phyloP scores from a whole-genome alignment of 2,888 invertebrate species.

The Drosophila monieri region DNA sequence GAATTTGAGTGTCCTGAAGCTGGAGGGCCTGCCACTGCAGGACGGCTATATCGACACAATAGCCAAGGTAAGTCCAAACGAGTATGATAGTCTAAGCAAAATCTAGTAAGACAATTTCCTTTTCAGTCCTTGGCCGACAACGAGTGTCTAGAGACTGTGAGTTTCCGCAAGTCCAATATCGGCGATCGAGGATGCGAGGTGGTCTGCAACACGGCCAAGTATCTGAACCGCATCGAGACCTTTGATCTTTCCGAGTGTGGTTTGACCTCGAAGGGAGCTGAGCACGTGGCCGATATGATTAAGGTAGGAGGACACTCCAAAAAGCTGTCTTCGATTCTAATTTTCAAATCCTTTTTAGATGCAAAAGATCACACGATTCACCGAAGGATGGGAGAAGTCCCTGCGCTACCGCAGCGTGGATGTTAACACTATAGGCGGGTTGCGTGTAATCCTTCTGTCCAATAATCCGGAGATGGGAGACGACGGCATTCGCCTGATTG shows the following conservation, averaged over 20 bases:
- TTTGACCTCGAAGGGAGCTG: conserved; percentile 87
- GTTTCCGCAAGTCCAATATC: conserved; percentile 88
- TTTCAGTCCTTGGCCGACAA: conserved; percentile 86
- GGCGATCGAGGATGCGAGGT: conserved; percentile 90
- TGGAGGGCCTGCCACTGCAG: conserved; percentile 90
- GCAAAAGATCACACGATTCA: conserved; percentile 89
- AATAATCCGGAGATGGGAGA: conserved; percentile 89
- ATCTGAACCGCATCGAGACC: conserved; percentile 88
- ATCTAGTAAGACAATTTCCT: too few relatives aligned
- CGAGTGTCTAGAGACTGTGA: conserved; percentile 87
- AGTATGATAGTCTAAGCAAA: background rate
- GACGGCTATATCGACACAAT: conserved; percentile 87
- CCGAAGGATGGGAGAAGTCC: conserved; percentile 92
- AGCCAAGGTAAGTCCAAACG: conserved; percentile 84
- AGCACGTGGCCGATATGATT: conserved; percentile 87
- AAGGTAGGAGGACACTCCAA: conserved; percentile 84
- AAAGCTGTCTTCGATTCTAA: background rate
- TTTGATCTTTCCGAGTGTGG: conserved; percentile 89
- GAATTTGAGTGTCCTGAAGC: conserved; percentile 86
- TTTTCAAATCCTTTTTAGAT: conserved; percentile 82
- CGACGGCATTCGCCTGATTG: conserved; percentile 86
- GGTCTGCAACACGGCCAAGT: conserved; percentile 88
- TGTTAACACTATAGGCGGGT: conserved; percentile 89
- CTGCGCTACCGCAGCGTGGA: conserved; percentile 91
- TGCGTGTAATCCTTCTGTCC: conserved; percentile 89